Percentiles rank a stretch among this genome's conserved stretches.
Conservation (phyloP, 2,888 invertebrate species). For the Harpalus rubripes region DNA sequence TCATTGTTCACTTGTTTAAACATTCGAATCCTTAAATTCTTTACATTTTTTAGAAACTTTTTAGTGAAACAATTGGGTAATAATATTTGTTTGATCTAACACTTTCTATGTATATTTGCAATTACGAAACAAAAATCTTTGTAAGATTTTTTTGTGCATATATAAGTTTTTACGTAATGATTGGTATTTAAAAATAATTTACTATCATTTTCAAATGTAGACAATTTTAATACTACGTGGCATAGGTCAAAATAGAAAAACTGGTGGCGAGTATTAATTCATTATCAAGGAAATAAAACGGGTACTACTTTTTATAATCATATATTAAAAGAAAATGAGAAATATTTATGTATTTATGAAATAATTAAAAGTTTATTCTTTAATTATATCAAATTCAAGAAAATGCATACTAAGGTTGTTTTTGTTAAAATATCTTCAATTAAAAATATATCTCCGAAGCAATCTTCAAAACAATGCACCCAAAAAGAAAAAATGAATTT, state of each 20-base stretch:
- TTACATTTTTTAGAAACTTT: constrained; percentile 25
- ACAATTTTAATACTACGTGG: constrained; percentile 26
- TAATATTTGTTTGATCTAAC: not conserved
- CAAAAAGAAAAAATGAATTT: constrained; percentile 36
- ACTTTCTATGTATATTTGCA: constrained; percentile 34
- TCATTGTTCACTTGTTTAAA: constrained; percentile 50
- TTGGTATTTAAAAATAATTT: constrained; percentile 54
- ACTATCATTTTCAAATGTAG: constrained; percentile 32
- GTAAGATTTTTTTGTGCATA: constrained; percentile 14
- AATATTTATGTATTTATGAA: constrained; percentile 10
- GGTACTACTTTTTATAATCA: not conserved
- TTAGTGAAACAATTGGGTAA: constrained; percentile 1
- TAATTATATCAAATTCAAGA: too few species aligned
- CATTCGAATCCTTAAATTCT: constrained; percentile 19
- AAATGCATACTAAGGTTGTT: too few species aligned
- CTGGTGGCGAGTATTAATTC: constrained; percentile 4
- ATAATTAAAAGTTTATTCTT: too few species aligned
- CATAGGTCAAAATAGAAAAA: constrained; percentile 50
- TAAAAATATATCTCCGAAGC: constrained; percentile 13
- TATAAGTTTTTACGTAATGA: constrained; percentile 34
- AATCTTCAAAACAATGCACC: constrained; percentile 13
- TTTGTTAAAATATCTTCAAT: too few species aligned
- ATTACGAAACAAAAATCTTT: constrained; percentile 36
- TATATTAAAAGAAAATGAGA: not conserved
- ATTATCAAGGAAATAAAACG: constrained; percentile 33